Evolutionary conservation across 2,113 vertebrate genomes (phyloP).

Genomic region (Syngnathus floridae): DNA sequence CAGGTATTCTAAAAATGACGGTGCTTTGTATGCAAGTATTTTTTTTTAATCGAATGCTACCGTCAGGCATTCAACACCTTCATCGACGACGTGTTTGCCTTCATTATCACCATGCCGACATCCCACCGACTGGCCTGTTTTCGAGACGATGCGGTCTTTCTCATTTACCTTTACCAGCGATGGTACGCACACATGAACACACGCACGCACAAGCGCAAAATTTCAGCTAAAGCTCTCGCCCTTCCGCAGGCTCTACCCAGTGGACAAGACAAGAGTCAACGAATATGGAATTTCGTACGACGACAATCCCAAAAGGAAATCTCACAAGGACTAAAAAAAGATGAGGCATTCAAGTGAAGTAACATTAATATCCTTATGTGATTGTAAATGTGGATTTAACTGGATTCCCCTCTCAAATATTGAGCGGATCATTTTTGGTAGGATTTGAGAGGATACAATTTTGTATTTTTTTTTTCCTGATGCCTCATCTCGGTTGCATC

Average conservation of each 20-base stretch:
- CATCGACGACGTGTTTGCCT: constrained; percentile 97
- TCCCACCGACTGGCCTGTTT: constrained; percentile 97
- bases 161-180: constrained; percentile 97
- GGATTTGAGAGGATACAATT: neutral
- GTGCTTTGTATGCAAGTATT: too few species aligned
- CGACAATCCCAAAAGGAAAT: constrained; percentile 76
- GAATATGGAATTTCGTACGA: constrained; percentile 93
- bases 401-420: neutral
- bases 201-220: constrained; percentile 1
- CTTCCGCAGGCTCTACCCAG: constrained; percentile 88
- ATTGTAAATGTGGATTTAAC: neutral
- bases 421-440: neutral
- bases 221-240: neutral
- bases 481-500: neutral
- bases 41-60: neutral
- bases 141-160: constrained; percentile 93
- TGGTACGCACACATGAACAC: constrained; percentile 70
- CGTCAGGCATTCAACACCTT: constrained; percentile 96
- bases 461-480: neutral
- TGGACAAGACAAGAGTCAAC: constrained; percentile 94
- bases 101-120: constrained; percentile 99
- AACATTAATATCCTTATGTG: neutral
- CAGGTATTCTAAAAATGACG: too few species aligned
- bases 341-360: neutral
- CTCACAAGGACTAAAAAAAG: constrained; percentile 72